Evolutionary conservation across 2,888 invertebrate genomes (phyloP).

Genomic region (Epistrophe eligans): DNA sequence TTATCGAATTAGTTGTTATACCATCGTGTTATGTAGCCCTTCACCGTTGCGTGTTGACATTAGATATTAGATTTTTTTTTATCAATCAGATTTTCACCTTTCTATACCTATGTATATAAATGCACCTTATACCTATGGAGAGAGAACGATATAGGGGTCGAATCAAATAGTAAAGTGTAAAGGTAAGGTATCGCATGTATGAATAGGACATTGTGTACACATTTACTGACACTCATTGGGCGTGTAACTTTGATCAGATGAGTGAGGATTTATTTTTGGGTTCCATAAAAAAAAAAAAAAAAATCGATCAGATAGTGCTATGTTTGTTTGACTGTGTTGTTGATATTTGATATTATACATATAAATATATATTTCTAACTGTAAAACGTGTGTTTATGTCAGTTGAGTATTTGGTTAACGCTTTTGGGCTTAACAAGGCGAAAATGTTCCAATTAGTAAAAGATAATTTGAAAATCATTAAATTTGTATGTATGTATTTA

Average conservation of each 20-base stretch:
- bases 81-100: conserved; percentile 56
- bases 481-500: background rate
- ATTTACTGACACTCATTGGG: conserved; percentile 67
- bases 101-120: too few species aligned
- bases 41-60: conserved; percentile 70
- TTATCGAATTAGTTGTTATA: conserved; percentile 31
- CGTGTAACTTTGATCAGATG: conserved; percentile 66
- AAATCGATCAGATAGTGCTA: conserved; percentile 53
- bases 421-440: conserved; percentile 1
- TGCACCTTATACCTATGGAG: background rate
- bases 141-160: background rate
- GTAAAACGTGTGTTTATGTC: background rate
- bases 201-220: conserved; percentile 63
- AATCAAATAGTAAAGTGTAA: conserved; percentile 19
- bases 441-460: conserved; percentile 16
- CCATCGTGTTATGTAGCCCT: conserved; percentile 37
- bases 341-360: too few species aligned
- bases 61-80: conserved; percentile 63
- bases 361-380: background rate
- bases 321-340: conserved; percentile 10
- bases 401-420: background rate
- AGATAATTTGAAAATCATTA: conserved; percentile 15
- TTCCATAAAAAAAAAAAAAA: conserved; percentile 59
- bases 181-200: conserved; percentile 41
- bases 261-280: conserved; percentile 34